Evolutionary conservation across 2,113 vertebrate genomes (phyloP).

Genomic region (Corvus moneduloides): DNA sequence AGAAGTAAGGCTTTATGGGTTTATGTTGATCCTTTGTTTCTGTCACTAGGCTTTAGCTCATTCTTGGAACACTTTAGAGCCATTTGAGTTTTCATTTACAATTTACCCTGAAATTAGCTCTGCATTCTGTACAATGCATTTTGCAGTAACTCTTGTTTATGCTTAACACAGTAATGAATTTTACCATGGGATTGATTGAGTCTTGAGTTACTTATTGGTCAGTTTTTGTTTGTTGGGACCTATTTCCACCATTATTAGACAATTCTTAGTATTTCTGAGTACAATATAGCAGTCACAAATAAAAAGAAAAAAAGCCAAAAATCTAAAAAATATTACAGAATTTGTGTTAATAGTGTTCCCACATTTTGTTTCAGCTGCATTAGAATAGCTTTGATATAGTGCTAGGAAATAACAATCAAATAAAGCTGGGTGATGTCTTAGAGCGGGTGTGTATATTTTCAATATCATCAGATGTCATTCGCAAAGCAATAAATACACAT

Average conservation of each 20-base stretch:
- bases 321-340: not conserved
- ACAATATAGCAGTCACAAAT: not conserved
- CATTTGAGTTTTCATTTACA: not conserved
- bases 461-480: not conserved
- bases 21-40: not conserved
- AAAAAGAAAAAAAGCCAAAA: not conserved
- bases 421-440: not conserved
- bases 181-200: not conserved
- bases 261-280: not conserved
- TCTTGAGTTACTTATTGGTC: not conserved
- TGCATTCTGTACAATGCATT: not conserved
- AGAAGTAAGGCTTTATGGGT: not conserved
- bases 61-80: not conserved
- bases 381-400: not conserved
- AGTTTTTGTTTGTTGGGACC: not conserved
- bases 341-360: not conserved
- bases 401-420: not conserved
- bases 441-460: not conserved
- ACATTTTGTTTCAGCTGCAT: not conserved
- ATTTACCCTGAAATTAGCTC: not conserved
- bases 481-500: not conserved
- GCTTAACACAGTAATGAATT: not conserved
- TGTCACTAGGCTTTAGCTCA: not conserved
- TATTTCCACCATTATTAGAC: not conserved
- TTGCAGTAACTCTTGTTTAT: not conserved